A percentile compares a stretch with the other conserved stretches of the same genome.
Evolutionary conservation across 2,113 vertebrate species (phyloP).

Genomic region (Collichthys lucidus): DNA sequence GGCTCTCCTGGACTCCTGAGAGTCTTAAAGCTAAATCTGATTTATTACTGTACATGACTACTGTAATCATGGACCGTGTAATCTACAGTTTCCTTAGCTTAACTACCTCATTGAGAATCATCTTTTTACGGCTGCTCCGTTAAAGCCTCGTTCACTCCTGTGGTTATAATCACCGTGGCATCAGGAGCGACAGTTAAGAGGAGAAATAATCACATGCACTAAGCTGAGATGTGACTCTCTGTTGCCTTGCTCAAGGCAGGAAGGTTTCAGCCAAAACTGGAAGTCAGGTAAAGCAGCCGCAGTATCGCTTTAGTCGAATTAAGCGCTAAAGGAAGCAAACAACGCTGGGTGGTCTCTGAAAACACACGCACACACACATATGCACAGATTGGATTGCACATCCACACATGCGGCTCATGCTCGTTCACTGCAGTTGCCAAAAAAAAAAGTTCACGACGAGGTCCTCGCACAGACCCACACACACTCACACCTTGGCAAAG

Average conservation of each 20-base stretch:
- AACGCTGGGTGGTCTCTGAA: constrained; percentile 53
- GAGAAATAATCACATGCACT: neutral
- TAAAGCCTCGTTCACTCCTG: neutral
- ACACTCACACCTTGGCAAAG: neutral
- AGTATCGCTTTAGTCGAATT: constrained; percentile 1
- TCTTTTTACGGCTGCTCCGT: neutral
- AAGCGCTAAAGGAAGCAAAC: constrained; percentile 29
- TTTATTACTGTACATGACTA: neutral
- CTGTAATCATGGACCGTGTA: neutral
- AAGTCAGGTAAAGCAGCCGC: constrained; percentile 3
- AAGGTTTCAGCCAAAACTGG: neutral
- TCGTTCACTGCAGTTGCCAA: constrained; percentile 4
- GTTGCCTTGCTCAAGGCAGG: neutral
- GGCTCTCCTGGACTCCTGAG: neutral
- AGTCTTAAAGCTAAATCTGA: neutral
- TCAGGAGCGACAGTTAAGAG: too few relatives aligned
- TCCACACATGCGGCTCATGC: neutral
- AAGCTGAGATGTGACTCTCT: too few relatives aligned
- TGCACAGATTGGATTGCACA: neutral
- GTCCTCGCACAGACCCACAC: constrained; percentile 14
- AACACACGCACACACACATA: neutral
- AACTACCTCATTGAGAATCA: neutral
- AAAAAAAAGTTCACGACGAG: constrained; percentile 28
- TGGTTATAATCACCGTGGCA: neutral
- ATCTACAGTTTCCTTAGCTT: neutral